A percentile compares a stretch with the other conserved stretches of the same genome.
phyloP scores from a whole-genome alignment of 2,797 vertebrate genomes.

The Lutjanus campechanus region DNA sequence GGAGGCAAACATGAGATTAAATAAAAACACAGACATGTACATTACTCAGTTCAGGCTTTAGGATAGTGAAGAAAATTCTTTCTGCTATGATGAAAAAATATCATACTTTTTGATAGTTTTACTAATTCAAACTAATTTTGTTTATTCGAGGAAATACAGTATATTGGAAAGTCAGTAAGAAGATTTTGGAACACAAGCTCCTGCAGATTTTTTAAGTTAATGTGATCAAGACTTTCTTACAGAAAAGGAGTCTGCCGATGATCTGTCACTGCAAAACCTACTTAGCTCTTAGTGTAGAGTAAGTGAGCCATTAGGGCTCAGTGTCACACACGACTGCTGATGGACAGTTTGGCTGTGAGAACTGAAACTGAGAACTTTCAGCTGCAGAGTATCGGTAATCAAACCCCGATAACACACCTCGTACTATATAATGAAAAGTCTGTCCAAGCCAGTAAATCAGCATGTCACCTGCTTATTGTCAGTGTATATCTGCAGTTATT shows the following conservation, averaged over 20 bases:
- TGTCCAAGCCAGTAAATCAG: background rate
- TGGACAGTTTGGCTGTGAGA: slow-evolving; percentile 21
- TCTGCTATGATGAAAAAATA: background rate
- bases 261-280: background rate
- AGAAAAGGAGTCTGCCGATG: background rate
- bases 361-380: slow-evolving; percentile 22
- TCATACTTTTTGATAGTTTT: background rate
- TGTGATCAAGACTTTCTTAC: background rate
- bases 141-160: background rate
- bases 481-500: background rate
- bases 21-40: slow-evolving; percentile 4
- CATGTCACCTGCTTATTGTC: background rate
- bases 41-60: background rate
- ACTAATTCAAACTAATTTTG: background rate
- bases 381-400: slow-evolving; percentile 20
- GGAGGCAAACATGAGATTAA: slow-evolving; percentile 10
- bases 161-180: too few species aligned
- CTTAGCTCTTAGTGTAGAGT: background rate
- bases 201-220: background rate
- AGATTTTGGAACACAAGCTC: too few species aligned
- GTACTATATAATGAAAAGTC: background rate
- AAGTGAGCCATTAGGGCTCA: background rate
- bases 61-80: background rate
- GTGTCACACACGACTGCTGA: slow-evolving; percentile 40
- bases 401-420: slow-evolving; percentile 14